Evolutionary conservation across 2,888 invertebrate species (phyloP).

Genomic region (Epinotia brunnichana): DNA sequence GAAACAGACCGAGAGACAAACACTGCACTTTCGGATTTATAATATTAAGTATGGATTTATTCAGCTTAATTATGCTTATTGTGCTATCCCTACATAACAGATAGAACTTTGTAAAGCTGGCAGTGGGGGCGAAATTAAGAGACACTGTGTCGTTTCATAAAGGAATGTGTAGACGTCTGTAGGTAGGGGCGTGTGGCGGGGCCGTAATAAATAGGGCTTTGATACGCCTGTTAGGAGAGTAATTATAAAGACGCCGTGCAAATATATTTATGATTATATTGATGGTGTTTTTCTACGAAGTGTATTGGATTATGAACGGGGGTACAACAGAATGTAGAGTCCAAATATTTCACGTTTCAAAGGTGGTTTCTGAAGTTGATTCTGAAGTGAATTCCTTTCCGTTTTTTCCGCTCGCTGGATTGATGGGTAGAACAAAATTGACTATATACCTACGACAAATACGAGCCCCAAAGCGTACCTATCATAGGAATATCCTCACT

Average conservation of each 20-base stretch:
- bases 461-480: too few species aligned
- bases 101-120: slow-evolving; percentile 71
- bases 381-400: background rate
- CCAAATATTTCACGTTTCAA: background rate
- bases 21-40: too few species aligned
- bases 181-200: slow-evolving; percentile 54
- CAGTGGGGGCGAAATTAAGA: slow-evolving; percentile 78
- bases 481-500: too few species aligned
- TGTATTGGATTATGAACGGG: background rate
- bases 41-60: too few species aligned
- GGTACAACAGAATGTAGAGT: too few species aligned
- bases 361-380: background rate
- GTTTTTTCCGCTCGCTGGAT: too few species aligned
- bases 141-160: slow-evolving; percentile 78
- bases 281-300: background rate
- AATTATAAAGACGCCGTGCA: slow-evolving; percentile 33
- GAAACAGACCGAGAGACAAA: too few species aligned
- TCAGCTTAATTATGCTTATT: slow-evolving; percentile 3
- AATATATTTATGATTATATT: slow-evolving; percentile 18
- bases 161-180: slow-evolving; percentile 58
- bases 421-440: too few species aligned
- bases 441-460: too few species aligned
- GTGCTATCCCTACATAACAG: slow-evolving; percentile 58
- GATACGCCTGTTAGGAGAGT: slow-evolving; percentile 40
- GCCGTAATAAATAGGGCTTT: slow-evolving; percentile 44